A percentile compares a stretch with the other conserved stretches of the same genome.
These are phyloP conservation scores for Cheilosia pagana DNA, from an alignment of 2,888 invertebrate genomes.

Conservation along the genomic window DNA sequence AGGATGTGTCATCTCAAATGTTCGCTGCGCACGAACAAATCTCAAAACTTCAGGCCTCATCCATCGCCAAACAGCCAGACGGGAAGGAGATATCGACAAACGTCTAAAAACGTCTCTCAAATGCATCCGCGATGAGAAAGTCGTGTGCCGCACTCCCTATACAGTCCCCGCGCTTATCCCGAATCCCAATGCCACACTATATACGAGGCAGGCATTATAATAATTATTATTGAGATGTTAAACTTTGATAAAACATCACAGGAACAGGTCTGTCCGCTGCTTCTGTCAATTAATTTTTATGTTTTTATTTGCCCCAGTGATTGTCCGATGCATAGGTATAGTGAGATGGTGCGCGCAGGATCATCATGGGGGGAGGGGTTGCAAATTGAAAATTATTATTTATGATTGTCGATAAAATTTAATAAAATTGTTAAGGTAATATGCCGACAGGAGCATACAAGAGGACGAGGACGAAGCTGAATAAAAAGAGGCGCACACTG, in stretches of 20 bases:
- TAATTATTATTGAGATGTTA: conserved; percentile 76
- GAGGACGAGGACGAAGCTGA: conserved; percentile 17
- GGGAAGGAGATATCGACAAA: conserved; percentile 74
- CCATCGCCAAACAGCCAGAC: conserved; percentile 59
- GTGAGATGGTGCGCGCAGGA: conserved; percentile 7
- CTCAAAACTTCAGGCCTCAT: conserved; percentile 49
- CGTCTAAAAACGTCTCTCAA: conserved; percentile 62
- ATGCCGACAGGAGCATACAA: conserved; percentile 48
- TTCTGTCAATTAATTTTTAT: conserved; percentile 78
- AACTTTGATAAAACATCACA: conserved; percentile 76
- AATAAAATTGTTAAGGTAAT: conserved; percentile 69
- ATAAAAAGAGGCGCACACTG: conserved; percentile 42
- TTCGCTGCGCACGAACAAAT: conserved; percentile 65
- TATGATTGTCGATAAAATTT: conserved; percentile 75
- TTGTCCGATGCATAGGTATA: conserved; percentile 38
- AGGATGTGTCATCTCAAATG: conserved; percentile 73
- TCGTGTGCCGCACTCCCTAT: neutral
- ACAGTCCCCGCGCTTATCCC: neutral
- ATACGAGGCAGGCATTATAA: conserved; percentile 63
- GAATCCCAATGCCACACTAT: neutral
- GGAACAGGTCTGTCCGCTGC: conserved; percentile 77
- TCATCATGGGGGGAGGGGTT: conserved; percentile 26
- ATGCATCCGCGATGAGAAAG: conserved; percentile 64
- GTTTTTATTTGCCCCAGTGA: conserved; percentile 65
- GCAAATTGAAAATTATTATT: conserved; percentile 73